These are phyloP conservation scores for Holotrichia oblita DNA, from an alignment of 1,140 invertebrate species.

Conservation along the genomic window DNA sequence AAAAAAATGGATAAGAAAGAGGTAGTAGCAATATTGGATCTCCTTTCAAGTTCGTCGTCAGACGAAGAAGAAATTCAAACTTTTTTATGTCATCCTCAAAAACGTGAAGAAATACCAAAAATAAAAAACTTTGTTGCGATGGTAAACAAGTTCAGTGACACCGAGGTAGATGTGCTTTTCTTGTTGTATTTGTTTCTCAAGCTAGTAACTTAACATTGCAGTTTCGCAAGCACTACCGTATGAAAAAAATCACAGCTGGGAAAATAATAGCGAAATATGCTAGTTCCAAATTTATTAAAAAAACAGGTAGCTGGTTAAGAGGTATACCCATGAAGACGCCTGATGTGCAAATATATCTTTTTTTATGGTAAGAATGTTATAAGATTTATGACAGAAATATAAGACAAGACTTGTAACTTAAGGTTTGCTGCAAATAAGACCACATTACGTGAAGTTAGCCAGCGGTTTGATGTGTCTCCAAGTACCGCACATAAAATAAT, in stretches of 20 bases:
- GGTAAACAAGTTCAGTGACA: neutral
- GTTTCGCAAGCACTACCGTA: neutral
- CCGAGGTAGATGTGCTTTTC: neutral
- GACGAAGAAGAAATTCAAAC: neutral
- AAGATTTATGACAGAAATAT: too few relatives aligned
- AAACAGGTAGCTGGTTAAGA: neutral
- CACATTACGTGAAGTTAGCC: too few relatives aligned
- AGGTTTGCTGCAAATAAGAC: too few relatives aligned
- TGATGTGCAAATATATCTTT: neutral
- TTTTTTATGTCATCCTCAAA: neutral
- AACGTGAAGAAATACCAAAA: neutral
- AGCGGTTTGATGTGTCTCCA: too few relatives aligned
- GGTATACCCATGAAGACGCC: neutral
- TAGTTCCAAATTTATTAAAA: neutral
- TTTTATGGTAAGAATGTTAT: neutral
- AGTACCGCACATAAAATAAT: too few relatives aligned
- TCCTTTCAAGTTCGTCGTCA: neutral
- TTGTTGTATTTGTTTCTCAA: neutral
- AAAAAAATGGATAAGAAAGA: too few relatives aligned
- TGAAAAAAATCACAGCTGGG: neutral
- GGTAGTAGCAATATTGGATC: neutral
- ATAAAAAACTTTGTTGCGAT: conserved; percentile 3
- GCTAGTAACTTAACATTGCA: neutral
- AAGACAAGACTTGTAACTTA: too few relatives aligned
- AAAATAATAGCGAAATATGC: neutral